These are phyloP conservation scores for Tetrax tetrax DNA, from an alignment of 2,113 vertebrate species.

Conservation along the genomic window DNA sequence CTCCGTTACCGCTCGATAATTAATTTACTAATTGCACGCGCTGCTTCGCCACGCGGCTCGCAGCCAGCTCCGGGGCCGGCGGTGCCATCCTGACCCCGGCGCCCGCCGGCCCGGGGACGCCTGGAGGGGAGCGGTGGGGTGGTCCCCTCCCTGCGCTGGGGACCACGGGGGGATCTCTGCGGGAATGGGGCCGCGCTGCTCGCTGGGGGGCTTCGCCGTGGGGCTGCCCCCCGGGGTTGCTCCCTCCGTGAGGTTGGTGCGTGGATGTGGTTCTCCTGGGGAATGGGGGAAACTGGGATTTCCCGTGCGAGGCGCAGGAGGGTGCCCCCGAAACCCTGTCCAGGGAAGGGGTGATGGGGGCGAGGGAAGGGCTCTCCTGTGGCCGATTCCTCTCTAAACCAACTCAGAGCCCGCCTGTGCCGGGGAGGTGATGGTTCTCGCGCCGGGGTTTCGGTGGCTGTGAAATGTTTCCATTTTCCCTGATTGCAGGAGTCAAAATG, in stretches of 20 bases:
- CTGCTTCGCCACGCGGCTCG: background rate
- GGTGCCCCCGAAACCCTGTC: background rate
- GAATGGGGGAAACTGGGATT: background rate
- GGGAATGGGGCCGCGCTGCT: background rate
- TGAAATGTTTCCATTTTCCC: background rate
- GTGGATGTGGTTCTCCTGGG: accelerated
- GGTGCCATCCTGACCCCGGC: background rate
- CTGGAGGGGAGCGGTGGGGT: background rate
- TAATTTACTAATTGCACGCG: constrained; percentile 68
- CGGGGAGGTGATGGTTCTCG: background rate
- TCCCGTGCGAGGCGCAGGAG: accelerated
- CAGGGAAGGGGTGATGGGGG: accelerated
- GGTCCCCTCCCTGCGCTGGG: background rate
- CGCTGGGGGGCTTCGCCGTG: background rate
- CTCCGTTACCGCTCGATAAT: constrained; percentile 55
- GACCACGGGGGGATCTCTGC: accelerated
- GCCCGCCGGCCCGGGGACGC: background rate
- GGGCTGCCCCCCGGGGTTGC: accelerated
- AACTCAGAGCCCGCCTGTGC: accelerated
- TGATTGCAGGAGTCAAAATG: background rate
- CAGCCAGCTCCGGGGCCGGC: background rate
- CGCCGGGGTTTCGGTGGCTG: background rate
- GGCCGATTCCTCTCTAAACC: background rate
- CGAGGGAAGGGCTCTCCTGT: background rate
- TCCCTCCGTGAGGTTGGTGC: accelerated